phyloP scores from a whole-genome alignment of 2,113 vertebrate genomes.

The Balaeniceps rex region DNA sequence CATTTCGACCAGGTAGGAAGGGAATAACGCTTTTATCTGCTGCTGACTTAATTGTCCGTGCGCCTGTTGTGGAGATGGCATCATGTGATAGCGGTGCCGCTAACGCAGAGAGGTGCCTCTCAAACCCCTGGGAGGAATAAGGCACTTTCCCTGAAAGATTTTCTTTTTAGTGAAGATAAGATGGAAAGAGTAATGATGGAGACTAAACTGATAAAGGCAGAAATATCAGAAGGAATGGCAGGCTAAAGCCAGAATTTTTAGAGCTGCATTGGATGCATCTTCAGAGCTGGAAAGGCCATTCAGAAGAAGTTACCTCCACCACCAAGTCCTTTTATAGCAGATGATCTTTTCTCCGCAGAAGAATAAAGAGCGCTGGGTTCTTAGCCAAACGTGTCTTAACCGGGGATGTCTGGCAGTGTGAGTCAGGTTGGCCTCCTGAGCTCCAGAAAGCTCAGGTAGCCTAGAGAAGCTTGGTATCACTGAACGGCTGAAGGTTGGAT shows the following conservation, averaged over 20 bases:
- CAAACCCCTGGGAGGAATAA: background rate
- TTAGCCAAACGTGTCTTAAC: background rate
- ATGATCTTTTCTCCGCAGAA: background rate
- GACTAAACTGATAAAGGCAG: background rate
- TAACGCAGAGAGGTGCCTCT: background rate
- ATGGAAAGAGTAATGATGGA: background rate
- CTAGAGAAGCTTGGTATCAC: accelerated
- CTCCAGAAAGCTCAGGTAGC: background rate
- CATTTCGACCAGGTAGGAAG: background rate
- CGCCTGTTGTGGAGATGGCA: background rate
- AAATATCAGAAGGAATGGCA: background rate
- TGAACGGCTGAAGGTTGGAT: accelerated
- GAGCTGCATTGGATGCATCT: background rate
- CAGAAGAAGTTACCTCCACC: background rate
- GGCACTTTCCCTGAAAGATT: background rate
- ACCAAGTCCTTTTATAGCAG: background rate
- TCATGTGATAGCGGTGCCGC: accelerated
- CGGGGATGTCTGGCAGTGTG: background rate
- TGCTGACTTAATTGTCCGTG: background rate
- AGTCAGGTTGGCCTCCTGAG: background rate
- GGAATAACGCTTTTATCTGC: background rate
- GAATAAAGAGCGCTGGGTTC: background rate
- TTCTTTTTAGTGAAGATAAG: background rate
- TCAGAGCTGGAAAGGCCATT: background rate
- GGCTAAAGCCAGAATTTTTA: background rate